Evolutionary conservation across 2,797 vertebrate genomes (phyloP).

Genomic region (Philypnodon macrostomus): DNA sequence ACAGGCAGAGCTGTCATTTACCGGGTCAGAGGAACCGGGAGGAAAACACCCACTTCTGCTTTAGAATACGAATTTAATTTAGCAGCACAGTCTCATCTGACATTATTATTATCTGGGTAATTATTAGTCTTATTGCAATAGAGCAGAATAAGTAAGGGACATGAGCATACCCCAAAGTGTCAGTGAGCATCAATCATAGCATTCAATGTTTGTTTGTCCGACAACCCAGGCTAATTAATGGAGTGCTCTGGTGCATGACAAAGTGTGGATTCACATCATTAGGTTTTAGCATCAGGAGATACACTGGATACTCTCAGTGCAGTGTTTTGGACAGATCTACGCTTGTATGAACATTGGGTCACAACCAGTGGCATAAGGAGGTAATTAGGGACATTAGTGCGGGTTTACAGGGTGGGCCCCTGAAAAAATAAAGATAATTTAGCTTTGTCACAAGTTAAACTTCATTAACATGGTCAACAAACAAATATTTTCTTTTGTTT

Average conservation of each 20-base stretch:
- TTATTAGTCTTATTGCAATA: slow-evolving; percentile 23
- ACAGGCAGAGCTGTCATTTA: slow-evolving; percentile 54
- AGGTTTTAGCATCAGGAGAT: slow-evolving; percentile 45
- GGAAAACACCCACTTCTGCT: slow-evolving; percentile 35
- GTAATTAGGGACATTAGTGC: no score
- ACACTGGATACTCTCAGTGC: slow-evolving; percentile 20
- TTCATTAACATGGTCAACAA: no score
- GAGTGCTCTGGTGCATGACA: slow-evolving; percentile 50
- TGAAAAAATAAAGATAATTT: no score
- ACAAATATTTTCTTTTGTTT: no score
- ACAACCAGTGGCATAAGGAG: no score
- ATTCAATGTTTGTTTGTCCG: slow-evolving; percentile 45
- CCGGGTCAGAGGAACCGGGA: slow-evolving; percentile 22
- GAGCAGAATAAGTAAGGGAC: slow-evolving; percentile 22
- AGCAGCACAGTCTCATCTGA: slow-evolving; percentile 25
- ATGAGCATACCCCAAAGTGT: slow-evolving; percentile 21
- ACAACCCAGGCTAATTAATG: slow-evolving; percentile 64
- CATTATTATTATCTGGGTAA: slow-evolving; percentile 50
- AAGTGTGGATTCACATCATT: slow-evolving; percentile 64
- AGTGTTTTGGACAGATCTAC: slow-evolving; percentile 1
- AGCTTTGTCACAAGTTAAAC: no score
- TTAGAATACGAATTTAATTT: slow-evolving; percentile 45
- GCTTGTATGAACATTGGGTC: slow-evolving; percentile 6
- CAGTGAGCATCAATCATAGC: slow-evolving; percentile 33
- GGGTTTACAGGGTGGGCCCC: no score